Evolutionary conservation across 2,113 vertebrate genomes (phyloP), one percentile per base, ranked within the genome.

Genomic region (Indicator maculatus): DNA sequence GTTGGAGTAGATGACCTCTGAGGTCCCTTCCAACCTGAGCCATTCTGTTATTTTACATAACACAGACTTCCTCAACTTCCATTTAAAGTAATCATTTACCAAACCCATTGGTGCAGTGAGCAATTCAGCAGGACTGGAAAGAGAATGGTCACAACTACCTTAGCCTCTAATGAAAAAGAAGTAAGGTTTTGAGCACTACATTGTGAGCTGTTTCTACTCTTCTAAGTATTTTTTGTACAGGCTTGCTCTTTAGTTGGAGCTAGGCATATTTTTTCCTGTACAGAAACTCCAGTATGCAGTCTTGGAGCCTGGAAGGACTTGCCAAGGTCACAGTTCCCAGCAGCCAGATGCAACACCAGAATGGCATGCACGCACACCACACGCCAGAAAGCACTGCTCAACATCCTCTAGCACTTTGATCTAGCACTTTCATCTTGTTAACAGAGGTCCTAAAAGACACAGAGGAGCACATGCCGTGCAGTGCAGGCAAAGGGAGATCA

Each of bases 361-460:
- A 82, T 0, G 1, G n/a, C 59, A n/a, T 2, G 9, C 28, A 56
- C 3, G 28, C 59, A 50, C 14, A 17, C 4, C 1, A 1, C 8
- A 11, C 45, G 58, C 20, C 74, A 91, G 30, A 55, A 65, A 50
- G 45, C 26, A 44, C 11, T 91, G 44, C 79, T 77, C 59, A 93
- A 72, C 19, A 69, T 33, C 70, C 70, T 60, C 16, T 39, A 69
- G 79, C 23, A 10, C 39, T 67, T 19, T 30, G 30, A 86, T 74
- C 84, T 89, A 69, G 79, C 23, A 9, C 39, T 67, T 19, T 30
- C 27, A 86, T 74, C 84, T 89, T 2, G 3, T 27, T 79, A 72
- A 72, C 19, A n/a, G 61, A 78, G 50, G 28, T 61, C 58, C 41
- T 44, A 60, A 79, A 72, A 75, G 59, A 47, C 39, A 82, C 1